These are phyloP conservation scores for Physella acuta DNA, from an alignment of 1,140 invertebrate species.

Conservation along the genomic window DNA sequence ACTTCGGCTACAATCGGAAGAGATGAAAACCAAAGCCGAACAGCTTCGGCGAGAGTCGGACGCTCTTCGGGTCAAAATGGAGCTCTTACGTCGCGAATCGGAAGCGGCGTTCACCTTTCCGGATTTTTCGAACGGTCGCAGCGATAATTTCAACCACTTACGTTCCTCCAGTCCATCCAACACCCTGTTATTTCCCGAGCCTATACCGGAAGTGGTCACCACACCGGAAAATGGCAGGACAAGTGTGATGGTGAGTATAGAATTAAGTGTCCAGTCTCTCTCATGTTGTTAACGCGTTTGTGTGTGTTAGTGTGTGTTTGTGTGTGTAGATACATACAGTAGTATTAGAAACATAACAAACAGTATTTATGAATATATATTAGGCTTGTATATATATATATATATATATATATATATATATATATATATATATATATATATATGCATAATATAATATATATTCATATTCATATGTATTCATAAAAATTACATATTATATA, in stretches of 20 bases:
- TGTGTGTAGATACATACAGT: no score
- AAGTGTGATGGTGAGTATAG: not conserved
- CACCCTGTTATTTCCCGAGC: not conserved
- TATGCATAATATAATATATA: no score
- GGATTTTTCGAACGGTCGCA: not conserved
- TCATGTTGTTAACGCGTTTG: no score
- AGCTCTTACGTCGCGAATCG: conserved; percentile 8
- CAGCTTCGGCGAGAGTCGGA: conserved; percentile 20
- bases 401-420: no score
- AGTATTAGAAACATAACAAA: no score
- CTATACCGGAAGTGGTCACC: not conserved
- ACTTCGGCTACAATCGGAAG: not conserved
- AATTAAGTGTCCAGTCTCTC: no score
- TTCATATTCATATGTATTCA: no score
- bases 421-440: no score
- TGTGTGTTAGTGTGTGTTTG: no score
- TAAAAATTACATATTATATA: no score
- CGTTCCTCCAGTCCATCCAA: not conserved
- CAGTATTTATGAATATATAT: no score
- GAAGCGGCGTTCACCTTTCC: conserved; percentile 20
- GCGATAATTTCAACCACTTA: not conserved
- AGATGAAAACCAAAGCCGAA: conserved; percentile 8
- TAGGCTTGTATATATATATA: no score
- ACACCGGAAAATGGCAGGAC: not conserved
- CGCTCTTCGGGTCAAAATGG: conserved; percentile 10